These are phyloP conservation scores for Tetragnatha versicolor DNA, from an alignment of 1,140 invertebrate species.

Conservation along the genomic window DNA sequence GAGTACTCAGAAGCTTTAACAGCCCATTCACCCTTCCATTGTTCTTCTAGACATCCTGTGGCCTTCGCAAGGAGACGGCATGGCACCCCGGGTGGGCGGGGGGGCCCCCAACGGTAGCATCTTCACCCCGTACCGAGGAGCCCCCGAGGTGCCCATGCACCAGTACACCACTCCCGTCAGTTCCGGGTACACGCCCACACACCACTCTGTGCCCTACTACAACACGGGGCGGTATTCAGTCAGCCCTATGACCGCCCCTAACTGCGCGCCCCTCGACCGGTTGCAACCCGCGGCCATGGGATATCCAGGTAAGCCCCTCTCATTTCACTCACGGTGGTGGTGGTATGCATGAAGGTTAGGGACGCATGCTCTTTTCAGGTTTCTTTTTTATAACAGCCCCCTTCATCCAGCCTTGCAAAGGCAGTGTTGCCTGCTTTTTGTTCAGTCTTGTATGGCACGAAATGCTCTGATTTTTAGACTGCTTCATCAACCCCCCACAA, in stretches of 20 bases:
- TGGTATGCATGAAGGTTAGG: no score
- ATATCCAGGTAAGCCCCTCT: constrained; percentile 27
- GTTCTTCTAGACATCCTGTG: constrained; percentile 42
- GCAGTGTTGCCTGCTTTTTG: no score
- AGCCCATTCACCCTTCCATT: no score
- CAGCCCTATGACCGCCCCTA: constrained; percentile 11
- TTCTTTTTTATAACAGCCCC: background rate
- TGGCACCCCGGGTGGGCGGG: constrained; percentile 45
- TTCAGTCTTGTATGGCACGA: no score
- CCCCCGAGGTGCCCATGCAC: constrained; percentile 31
- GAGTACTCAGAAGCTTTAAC: no score
- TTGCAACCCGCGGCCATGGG: background rate
- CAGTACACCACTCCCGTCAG: background rate
- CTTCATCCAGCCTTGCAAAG: no score
- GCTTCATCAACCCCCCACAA: no score
- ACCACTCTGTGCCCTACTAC: background rate
- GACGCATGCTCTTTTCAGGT: no score
- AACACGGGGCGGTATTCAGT: constrained; percentile 4
- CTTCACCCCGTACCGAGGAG: constrained; percentile 23
- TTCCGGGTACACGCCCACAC: background rate
- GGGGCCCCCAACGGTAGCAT: constrained; percentile 15
- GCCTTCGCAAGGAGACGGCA: constrained; percentile 39
- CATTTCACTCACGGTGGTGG: no score
- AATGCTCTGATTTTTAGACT: no score
- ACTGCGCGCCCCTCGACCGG: constrained; percentile 3